Evolutionary conservation across 2,888 invertebrate genomes (phyloP), one percentile per base, ranked within the genome.

Genomic region (Dichetophora obliterata): DNA sequence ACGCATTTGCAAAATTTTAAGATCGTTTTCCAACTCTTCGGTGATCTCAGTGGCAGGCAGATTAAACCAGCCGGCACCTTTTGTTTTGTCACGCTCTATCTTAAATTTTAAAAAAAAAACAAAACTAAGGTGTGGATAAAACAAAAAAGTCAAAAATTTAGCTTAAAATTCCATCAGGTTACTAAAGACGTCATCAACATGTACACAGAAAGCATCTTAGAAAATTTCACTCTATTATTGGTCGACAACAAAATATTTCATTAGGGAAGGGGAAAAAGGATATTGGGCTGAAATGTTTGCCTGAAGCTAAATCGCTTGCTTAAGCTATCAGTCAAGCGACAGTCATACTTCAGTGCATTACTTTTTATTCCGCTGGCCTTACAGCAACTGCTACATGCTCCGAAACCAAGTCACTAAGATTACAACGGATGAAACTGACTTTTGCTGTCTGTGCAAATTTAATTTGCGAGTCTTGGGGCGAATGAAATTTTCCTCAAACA

Each of bases 1-100:
- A 83, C 99, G 92, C 98, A 99, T 98, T 90, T 96, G 95, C 1
- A 99, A 90, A 14, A 98, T 91, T 90, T 95, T 93, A 14, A 99
- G 90, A 89, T 99, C 98, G 85, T 94, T 94, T 88, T 94, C 94
- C 66, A 95, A 90, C 87, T 98, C 97, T 37, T 96, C 95, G 0
- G 96, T 98, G 82, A 98, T 88, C 89, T 98, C 97, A 16, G 96
- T 94, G 0, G 96, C 96, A 14, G 95, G 94, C 90, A 99, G 90
- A 87, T 96, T 92, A 88, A 93, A 98, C 99, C 99, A 99, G 19
- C 92, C 91, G 0, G 92, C 91, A 1, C 98, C 98, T 86, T 95
- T 96, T 0, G 95, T 95, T 88, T 94, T 95, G 19, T 92, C 92
- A 78, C 94, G 90, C 86, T 96, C 94, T 85, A 91, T 91, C 92